phyloP scores from a whole-genome alignment of 2,113 vertebrate genomes.

The Geothlypis trichas region DNA sequence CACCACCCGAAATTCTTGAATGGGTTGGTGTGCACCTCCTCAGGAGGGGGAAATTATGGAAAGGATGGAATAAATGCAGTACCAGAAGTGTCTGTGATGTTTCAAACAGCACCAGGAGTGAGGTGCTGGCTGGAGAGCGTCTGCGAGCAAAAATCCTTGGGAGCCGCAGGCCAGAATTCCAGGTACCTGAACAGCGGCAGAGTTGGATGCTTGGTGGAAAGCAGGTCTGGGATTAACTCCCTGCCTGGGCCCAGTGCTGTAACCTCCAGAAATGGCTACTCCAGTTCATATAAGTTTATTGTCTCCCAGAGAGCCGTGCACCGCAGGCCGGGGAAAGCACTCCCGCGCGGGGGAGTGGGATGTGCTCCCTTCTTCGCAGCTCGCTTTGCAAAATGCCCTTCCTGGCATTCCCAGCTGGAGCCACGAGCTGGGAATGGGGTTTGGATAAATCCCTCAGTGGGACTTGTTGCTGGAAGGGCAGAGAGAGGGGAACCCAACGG shows the following conservation, averaged over 20 bases:
- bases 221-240: not conserved
- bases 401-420: not conserved
- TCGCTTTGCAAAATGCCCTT: not conserved
- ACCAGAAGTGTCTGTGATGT: not conserved
- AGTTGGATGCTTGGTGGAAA: not conserved
- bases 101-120: not conserved
- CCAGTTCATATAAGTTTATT: not conserved
- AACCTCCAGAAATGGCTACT: not conserved
- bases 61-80: not conserved
- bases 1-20: not conserved
- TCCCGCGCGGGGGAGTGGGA: fast-evolving
- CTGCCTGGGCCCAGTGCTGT: not conserved
- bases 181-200: not conserved
- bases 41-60: not conserved
- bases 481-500: not conserved
- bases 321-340: not conserved
- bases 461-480: not conserved
- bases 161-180: fast-evolving
- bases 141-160: not conserved
- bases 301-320: not conserved
- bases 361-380: not conserved
- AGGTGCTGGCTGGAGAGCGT: fast-evolving
- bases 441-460: not conserved
- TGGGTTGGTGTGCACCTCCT: not conserved
- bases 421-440: not conserved